phyloP scores from a whole-genome alignment of 2,113 vertebrate genomes.

The Gnathonemus longibarbis region DNA sequence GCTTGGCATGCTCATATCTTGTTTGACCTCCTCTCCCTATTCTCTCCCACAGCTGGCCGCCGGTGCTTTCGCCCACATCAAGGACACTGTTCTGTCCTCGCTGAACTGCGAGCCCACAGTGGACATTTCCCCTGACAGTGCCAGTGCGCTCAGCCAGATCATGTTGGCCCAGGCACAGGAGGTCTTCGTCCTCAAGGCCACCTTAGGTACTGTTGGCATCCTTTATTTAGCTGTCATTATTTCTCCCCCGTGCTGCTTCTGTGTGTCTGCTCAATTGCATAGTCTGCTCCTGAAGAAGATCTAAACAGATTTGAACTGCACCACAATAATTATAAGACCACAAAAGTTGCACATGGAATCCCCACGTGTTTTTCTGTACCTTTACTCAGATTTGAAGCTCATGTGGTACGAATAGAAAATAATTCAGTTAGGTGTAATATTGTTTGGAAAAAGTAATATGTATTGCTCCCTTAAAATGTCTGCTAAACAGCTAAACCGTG shows the following conservation, averaged over 20 bases:
- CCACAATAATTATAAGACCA: not conserved
- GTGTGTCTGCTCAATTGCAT: not conserved
- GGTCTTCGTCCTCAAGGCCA: slow-evolving; percentile 95
- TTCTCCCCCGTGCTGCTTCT: not conserved
- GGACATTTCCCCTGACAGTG: slow-evolving; percentile 93
- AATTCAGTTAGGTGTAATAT: not conserved
- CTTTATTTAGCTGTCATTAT: not conserved
- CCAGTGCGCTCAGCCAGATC: slow-evolving; percentile 83
- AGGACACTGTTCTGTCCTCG: slow-evolving; percentile 88
- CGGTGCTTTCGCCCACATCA: slow-evolving; percentile 91
- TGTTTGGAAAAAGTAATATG: not conserved
- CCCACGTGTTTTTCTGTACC: not conserved
- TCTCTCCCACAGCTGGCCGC: slow-evolving; percentile 73
- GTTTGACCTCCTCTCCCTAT: not conserved
- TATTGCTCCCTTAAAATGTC: not conserved
- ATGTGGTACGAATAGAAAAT: not conserved
- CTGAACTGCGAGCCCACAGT: slow-evolving; percentile 92
- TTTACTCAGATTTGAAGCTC: not conserved
- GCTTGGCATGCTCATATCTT: not conserved
- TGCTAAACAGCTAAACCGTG: not conserved
- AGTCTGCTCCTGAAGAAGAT: not conserved
- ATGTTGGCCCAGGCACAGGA: slow-evolving; percentile 98
- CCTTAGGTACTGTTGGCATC: slow-evolving; percentile 68
- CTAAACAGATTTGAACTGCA: not conserved
- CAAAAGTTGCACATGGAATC: not conserved